Conservation (phyloP, 2,797 vertebrate genomes). For the Australoheros facetus region DNA sequence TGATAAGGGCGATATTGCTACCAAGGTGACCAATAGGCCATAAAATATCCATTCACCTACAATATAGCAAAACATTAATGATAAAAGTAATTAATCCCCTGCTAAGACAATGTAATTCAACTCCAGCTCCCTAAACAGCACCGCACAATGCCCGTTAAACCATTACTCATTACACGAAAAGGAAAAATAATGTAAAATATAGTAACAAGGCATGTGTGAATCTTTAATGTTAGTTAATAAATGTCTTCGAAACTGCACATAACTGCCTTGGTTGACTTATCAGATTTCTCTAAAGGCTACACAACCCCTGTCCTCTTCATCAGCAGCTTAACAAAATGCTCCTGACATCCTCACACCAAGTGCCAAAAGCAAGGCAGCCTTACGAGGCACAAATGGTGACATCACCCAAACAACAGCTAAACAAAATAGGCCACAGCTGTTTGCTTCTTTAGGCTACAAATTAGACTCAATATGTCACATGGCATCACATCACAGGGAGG, state of each 20-base stretch:
- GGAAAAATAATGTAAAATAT: slow-evolving; percentile 18
- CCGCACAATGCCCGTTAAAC: neutral
- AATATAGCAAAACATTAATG: too few relatives aligned
- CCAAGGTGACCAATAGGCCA: too few relatives aligned
- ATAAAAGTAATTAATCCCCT: neutral
- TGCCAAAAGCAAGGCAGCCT: slow-evolving; percentile 82
- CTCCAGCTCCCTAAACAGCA: neutral
- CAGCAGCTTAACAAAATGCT: slow-evolving; percentile 70
- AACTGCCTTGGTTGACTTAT: slow-evolving; percentile 49
- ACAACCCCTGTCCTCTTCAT: slow-evolving; percentile 63
- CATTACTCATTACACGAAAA: slow-evolving; percentile 1
- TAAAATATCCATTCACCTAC: too few relatives aligned
- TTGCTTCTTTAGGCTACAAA: slow-evolving; percentile 90
- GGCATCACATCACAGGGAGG: slow-evolving; percentile 87
- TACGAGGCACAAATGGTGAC: slow-evolving; percentile 85
- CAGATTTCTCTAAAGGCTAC: slow-evolving; percentile 59
- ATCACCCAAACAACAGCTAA: slow-evolving; percentile 80
- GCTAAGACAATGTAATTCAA: neutral
- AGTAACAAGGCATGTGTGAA: slow-evolving; percentile 31
- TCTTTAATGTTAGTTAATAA: slow-evolving; percentile 54
- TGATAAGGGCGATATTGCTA: too few relatives aligned
- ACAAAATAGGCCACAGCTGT: slow-evolving; percentile 93
- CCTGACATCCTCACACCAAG: slow-evolving; percentile 83
- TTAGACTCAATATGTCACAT: slow-evolving; percentile 91
- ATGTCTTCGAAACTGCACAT: slow-evolving; percentile 48